Evolutionary conservation across 2,888 invertebrate genomes (phyloP), one percentile per base, ranked within the genome.

Genomic region (Rugalucina vietnamica): DNA sequence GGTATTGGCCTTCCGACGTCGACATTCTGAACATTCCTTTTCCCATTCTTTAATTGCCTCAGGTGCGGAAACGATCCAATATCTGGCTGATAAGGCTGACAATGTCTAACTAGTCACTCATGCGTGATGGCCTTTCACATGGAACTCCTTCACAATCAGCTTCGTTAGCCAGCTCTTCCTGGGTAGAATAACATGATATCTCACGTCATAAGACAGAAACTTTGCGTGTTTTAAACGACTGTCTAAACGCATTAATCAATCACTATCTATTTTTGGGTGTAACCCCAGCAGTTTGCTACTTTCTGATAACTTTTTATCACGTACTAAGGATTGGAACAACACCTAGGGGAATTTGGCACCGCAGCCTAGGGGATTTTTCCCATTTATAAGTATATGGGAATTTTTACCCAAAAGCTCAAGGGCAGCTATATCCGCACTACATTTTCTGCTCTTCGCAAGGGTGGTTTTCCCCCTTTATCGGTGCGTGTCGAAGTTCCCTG

Each of bases 21-120:
- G 57, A 78, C 84, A 84, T 80, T 12, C 43, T 18, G 27, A 27
- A 74, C 85, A 86, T 27, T 77, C 34, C 8, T 37, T 77, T 76
- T 85, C 85, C 57, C 21, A 18, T 73, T 85, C 86, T 29, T 86
- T 70, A 70, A 88, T 82, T 43, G 21, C 82, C 54, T 90, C 90
- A 27, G 86, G 37, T 24, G 73, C 87, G 12, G 70, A 29, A 3
- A 87, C 60, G 12, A 88, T 79, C 84, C 86, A 90, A 43, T 81
- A 90, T 4, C 49, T 29, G 18, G 73, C 10, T 3, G 84, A 86
- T 34, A 90, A 36, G 5, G 10, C 34, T 18, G 82, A 71, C 0
- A 88, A 50, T 54, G 71, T 80, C 4, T 79, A 60, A 71, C 85
- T 85, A 54, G 83, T 85, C 27, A 84, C 88, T 37, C 69, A 34